phyloP scores from a whole-genome alignment of 2,113 vertebrate species.

The Tachysurus fulvidraco region DNA sequence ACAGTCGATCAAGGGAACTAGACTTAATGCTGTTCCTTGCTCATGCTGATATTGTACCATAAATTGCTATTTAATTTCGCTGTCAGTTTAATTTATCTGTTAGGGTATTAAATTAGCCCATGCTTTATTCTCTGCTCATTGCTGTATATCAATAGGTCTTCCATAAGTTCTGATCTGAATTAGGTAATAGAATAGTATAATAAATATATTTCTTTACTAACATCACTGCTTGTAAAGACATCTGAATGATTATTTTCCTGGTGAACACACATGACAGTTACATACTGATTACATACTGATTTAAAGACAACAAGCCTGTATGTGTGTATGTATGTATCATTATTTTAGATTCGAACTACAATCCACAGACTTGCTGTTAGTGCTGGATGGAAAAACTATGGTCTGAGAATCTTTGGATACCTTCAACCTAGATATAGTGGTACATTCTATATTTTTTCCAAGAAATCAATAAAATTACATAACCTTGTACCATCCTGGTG shows the following conservation, averaged over 20 bases:
- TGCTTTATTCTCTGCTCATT: too few relatives aligned
- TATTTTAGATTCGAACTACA: slow-evolving; percentile 32
- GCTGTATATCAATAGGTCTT: background rate
- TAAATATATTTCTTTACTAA: background rate
- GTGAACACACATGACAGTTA: background rate
- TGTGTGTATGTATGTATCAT: background rate
- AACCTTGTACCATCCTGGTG: background rate
- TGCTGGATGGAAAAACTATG: slow-evolving; percentile 25
- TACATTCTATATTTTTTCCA: background rate
- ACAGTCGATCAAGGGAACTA: too few relatives aligned
- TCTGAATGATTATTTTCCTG: background rate
- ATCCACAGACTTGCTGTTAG: slow-evolving; percentile 19
- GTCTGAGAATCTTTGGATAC: slow-evolving; percentile 48
- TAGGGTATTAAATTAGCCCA: too few relatives aligned
- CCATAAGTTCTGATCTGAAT: background rate
- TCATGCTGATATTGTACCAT: too few relatives aligned
- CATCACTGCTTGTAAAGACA: background rate
- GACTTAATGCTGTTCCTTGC: too few relatives aligned
- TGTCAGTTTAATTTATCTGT: too few relatives aligned
- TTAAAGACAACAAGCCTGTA: background rate
- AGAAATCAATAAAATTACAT: background rate
- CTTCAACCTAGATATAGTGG: slow-evolving; percentile 29
- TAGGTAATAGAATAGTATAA: background rate
- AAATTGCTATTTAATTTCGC: too few relatives aligned
- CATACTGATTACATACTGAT: background rate